Evolutionary conservation across 2,888 invertebrate species (phyloP), one percentile per base, ranked within the genome.

Genomic region (Chymomyza procnemis): DNA sequence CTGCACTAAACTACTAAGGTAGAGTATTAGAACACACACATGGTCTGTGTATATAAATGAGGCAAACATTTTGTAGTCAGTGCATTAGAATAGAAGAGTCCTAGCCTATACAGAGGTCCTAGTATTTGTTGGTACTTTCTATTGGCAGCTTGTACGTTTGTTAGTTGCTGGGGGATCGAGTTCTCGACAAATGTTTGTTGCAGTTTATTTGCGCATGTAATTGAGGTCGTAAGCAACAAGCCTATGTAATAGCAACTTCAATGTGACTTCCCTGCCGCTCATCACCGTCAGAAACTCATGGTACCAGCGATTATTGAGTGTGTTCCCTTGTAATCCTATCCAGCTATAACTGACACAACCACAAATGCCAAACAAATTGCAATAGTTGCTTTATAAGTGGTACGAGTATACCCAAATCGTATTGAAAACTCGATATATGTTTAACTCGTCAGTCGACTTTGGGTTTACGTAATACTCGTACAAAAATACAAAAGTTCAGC

Each of bases 201-300:
- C 85, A 82, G 73, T 85, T 80, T 82, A 82, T 82, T 82, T 82
- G 81, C 83, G 72, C 75, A 85, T 78, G 83, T 82, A 85, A 82
- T 85, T 85, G 81, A 82, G 81, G 85, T 82, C 80, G 78, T 76
- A 82, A 82, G 81, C 78, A 81, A 79, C 72, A 82, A 57, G 61
- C 48, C 56, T 21, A 18, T 54, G 22, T 52, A 64, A 52, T 55
- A 55, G 47, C 5, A 54, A 19, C 54, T 54, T 50, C 8, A 50
- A 50, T 50, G 16, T 50, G 16, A 8, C 48, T 48, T n/a, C 50
- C 14, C 16, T n/a, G n/a, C n/a, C n/a, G n/a, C n/a, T 1, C 18
- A 8, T 1, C 47, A 8, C 26, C 34, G n/a, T 3, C 34, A 41
- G 3, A 12, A 9, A 12, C 12, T 41, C 34, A 12, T 41, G 34